These are phyloP conservation scores for Muntiacus muntjak DNA, from an alignment of 2,113 vertebrate genomes.

Conservation along the genomic window DNA sequence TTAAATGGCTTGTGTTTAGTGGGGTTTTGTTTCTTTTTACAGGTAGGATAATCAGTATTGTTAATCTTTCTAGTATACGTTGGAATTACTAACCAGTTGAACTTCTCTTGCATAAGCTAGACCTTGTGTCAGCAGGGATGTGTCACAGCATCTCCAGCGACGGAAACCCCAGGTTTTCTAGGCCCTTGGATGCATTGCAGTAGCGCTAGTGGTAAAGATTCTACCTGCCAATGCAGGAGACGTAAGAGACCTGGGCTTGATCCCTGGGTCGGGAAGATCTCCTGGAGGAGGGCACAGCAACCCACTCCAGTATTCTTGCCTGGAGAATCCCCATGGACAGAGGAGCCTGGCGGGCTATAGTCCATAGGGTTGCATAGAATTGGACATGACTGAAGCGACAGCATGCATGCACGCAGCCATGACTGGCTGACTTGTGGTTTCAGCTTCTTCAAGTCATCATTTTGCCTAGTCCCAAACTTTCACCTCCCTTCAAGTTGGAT, in stretches of 20 bases:
- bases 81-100: not conserved
- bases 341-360: not conserved
- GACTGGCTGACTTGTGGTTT: not conserved
- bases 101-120: not conserved
- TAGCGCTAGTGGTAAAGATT: not conserved
- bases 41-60: not conserved
- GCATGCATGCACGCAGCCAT: not conserved
- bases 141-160: not conserved
- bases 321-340: not conserved
- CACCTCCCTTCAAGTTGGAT: not conserved
- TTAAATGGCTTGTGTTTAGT: not conserved
- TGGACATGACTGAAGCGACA: rapidly evolving
- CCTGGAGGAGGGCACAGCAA: not conserved
- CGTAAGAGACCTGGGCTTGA: not conserved
- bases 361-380: not conserved
- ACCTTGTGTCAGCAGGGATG: not conserved
- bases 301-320: not conserved
- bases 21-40: not conserved
- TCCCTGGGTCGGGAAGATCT: not conserved
- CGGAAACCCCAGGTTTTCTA: not conserved
- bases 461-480: not conserved
- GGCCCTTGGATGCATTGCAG: not conserved
- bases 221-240: not conserved
- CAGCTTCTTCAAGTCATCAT: not conserved
- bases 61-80: not conserved